phyloP scores from a whole-genome alignment of 2,113 vertebrate species.

The Apteryx owenii region DNA sequence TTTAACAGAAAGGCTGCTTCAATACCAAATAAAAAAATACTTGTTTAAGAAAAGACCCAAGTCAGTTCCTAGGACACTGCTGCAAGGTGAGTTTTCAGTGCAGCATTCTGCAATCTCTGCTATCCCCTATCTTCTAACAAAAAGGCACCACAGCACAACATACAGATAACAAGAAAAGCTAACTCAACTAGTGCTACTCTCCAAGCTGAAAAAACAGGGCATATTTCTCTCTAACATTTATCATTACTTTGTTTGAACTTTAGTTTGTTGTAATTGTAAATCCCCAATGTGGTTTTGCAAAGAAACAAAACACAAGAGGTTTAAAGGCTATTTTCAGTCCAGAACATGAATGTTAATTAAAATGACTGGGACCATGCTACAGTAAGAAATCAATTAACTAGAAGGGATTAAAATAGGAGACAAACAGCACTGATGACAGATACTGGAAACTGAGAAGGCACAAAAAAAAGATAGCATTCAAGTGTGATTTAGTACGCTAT shows the following conservation, averaged over 20 bases:
- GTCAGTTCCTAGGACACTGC: not conserved
- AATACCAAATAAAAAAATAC: not conserved
- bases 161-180: not conserved
- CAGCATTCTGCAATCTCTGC: not conserved
- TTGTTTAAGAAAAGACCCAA: not conserved
- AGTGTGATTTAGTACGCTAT: not conserved
- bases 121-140: not conserved
- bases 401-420: not conserved
- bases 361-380: not conserved
- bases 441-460: not conserved
- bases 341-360: not conserved
- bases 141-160: not conserved
- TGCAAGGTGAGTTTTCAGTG: not conserved
- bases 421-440: not conserved
- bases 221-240: not conserved
- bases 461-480: not conserved
- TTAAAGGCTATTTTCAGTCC: not conserved
- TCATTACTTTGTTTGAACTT: not conserved
- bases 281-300: not conserved
- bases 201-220: not conserved
- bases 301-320: not conserved
- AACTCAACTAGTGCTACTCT: not conserved
- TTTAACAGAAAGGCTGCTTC: not conserved
- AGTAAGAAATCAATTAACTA: not conserved
- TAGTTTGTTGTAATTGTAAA: not conserved